Conservation (phyloP, 2,797 vertebrate genomes). For the Tapera naevia region DNA sequence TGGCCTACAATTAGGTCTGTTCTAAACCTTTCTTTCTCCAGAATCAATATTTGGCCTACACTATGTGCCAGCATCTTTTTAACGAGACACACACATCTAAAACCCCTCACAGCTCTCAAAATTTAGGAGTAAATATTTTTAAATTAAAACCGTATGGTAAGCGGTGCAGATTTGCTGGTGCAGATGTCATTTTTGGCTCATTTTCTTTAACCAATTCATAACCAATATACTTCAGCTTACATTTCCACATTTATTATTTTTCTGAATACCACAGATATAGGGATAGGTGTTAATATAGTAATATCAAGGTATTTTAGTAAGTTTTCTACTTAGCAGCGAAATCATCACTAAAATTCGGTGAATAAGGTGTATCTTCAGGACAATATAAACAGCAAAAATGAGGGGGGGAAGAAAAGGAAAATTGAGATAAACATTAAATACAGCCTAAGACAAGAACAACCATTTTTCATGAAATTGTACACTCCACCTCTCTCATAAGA, state of each 20-base stretch:
- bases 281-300: not conserved
- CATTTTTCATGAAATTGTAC: not conserved
- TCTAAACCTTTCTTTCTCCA: slow-evolving; percentile 25
- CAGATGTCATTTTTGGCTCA: slow-evolving; percentile 70
- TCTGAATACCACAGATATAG: not conserved
- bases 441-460: not conserved
- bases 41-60: slow-evolving; percentile 38
- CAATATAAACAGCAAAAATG: not conserved
- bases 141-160: slow-evolving; percentile 69
- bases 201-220: slow-evolving; percentile 67
- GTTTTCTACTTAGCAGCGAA: not conserved
- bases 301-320: not conserved
- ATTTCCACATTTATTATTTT: not conserved
- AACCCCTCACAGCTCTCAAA: slow-evolving; percentile 65
- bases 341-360: not conserved
- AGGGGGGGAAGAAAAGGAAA: not conserved
- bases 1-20: slow-evolving; percentile 16
- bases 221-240: not conserved
- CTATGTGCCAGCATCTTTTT: slow-evolving; percentile 61
- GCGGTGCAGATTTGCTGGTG: slow-evolving; percentile 55
- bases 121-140: slow-evolving; percentile 69
- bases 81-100: slow-evolving; percentile 70
- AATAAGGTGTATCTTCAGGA: not conserved
- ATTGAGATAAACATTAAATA: not conserved
- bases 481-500: not conserved